These are phyloP conservation scores for Pherbina coryleti DNA, from an alignment of 2,888 invertebrate genomes.

Conservation along the genomic window DNA sequence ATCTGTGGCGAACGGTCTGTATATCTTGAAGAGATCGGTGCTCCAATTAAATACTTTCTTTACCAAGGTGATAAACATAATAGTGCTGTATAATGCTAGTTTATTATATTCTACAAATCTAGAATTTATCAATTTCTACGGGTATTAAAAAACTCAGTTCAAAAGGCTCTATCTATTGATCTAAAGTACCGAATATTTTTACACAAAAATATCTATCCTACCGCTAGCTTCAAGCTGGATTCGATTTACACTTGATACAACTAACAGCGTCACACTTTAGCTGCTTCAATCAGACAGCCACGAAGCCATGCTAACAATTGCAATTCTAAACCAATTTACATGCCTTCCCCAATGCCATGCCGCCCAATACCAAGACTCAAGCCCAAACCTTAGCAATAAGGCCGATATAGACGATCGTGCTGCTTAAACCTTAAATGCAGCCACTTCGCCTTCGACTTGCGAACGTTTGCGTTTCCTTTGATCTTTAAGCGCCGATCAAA, in stretches of 20 bases:
- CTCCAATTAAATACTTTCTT: no score
- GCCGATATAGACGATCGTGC: constrained; percentile 44
- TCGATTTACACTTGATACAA: constrained; percentile 45
- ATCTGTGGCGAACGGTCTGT: no score
- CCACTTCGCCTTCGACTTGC: constrained; percentile 16
- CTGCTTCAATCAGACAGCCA: constrained; percentile 31
- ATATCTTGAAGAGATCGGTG: no score
- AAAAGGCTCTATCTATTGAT: no score
- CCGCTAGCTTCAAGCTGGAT: constrained; percentile 23
- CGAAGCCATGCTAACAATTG: not conserved
- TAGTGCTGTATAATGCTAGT: no score
- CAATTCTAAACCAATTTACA: constrained; percentile 40
- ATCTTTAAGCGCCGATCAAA: constrained; percentile 69
- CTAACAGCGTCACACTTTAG: constrained; percentile 45
- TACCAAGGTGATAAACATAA: no score
- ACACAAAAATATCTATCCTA: not conserved
- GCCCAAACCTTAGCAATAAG: not conserved
- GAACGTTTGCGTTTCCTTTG: constrained; percentile 60
- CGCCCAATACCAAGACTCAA: not conserved
- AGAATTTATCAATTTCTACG: no score
- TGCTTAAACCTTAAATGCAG: constrained; percentile 45
- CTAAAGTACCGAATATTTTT: no score
- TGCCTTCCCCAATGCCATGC: not conserved
- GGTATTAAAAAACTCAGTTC: no score
- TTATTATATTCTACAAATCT: no score